Conservation (phyloP, 2,113 vertebrate genomes). For the Orientallactaga bullata region DNA sequence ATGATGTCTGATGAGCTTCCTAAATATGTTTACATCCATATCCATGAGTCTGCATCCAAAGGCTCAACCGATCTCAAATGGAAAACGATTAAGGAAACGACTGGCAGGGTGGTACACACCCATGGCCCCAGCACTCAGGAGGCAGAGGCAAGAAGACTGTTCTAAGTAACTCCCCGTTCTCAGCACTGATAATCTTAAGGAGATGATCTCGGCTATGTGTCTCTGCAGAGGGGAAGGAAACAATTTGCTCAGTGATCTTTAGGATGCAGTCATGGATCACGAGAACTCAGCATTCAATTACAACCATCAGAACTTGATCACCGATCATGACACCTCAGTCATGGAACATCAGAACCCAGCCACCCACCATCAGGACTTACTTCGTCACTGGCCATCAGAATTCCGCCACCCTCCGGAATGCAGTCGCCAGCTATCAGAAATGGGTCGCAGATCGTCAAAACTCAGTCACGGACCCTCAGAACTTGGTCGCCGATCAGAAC, state of each 20-base stretch:
- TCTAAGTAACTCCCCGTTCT: not conserved
- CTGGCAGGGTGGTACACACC: not conserved
- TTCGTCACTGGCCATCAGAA: not conserved
- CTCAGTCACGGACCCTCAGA: too few species aligned
- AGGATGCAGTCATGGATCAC: too few species aligned
- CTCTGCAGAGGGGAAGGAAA: too few species aligned
- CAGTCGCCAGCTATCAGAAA: not conserved
- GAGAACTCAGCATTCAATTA: too few species aligned
- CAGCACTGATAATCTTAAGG: not conserved
- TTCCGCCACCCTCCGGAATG: not conserved
- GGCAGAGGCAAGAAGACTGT: not conserved
- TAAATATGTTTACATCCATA: not conserved
- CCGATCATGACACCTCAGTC: not conserved
- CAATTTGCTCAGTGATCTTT: too few species aligned
- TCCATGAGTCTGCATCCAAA: not conserved
- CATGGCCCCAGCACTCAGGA: too few species aligned
- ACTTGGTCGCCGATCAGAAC: too few species aligned
- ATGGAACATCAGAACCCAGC: too few species aligned
- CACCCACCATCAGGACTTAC: not conserved
- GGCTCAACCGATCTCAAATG: not conserved
- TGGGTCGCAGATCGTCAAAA: not conserved
- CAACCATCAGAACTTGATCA: too few species aligned
- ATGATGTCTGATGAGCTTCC: not conserved
- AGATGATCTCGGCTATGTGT: not conserved
- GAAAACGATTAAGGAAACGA: not conserved